phyloP scores from a whole-genome alignment of 2,113 vertebrate genomes.

The Lampris incognitus region DNA sequence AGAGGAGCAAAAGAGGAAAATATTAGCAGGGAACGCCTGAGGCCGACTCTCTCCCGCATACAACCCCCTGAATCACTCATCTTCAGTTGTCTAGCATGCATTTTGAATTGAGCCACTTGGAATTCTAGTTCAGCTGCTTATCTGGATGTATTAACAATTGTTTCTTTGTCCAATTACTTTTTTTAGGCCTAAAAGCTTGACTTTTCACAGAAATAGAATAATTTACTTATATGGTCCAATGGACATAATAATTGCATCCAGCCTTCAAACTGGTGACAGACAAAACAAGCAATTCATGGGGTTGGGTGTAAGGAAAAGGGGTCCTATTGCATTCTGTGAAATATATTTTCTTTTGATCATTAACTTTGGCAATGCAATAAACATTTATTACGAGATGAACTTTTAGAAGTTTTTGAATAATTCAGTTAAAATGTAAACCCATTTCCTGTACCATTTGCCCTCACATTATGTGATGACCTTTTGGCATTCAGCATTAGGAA shows the following conservation, averaged over 20 bases:
- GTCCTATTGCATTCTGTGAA: background rate
- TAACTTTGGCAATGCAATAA: constrained; percentile 12
- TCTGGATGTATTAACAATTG: background rate
- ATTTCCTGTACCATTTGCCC: constrained; percentile 7
- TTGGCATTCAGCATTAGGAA: background rate
- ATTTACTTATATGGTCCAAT: background rate
- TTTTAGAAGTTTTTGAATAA: background rate
- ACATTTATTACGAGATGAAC: background rate
- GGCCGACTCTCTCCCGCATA: background rate
- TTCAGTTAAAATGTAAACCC: background rate
- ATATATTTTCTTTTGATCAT: constrained; percentile 51
- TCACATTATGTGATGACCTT: constrained; percentile 12
- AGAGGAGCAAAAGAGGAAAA: constrained; percentile 57
- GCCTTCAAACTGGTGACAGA: constrained; percentile 10
- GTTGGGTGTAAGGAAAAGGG: constrained; percentile 27
- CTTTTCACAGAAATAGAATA: background rate
- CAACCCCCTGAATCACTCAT: constrained; percentile 3
- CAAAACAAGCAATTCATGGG: constrained; percentile 37
- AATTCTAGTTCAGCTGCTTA: background rate
- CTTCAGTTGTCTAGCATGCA: background rate
- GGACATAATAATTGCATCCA: background rate
- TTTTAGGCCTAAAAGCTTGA: background rate
- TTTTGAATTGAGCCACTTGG: background rate
- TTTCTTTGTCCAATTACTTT: background rate
- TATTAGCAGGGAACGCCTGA: constrained; percentile 8